Evolutionary conservation across 2,113 vertebrate genomes (phyloP), one percentile per base, ranked within the genome.

Genomic region (Panthera tigris): DNA sequence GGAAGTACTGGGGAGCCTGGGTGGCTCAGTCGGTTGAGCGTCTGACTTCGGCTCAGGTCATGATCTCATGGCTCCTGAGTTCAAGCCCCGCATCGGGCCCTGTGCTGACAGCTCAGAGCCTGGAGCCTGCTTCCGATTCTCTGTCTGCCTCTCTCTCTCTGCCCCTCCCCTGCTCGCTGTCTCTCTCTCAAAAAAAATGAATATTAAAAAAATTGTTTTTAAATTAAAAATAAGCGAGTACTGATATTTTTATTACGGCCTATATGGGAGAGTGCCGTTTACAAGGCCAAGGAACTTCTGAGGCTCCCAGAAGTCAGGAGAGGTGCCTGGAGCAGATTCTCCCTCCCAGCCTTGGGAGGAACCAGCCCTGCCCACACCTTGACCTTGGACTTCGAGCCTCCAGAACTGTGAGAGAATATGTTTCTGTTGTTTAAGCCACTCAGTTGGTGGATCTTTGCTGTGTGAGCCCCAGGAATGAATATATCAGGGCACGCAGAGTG

Each of bases 331-430:
- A 12, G 10, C 5, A 66, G 73, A 63, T 9, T n/a, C 14, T 50
- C 4, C 50, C 23, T 57, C 41, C 5, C 13, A 27, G 55, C 27
- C 55, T 82, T n/a, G 4, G 23, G 29, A 52, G 93, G 78, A 80
- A 7, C 25, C 1, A 6, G 6, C 21, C 45, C 33, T 45, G 3
- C 31, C 0, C 1, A 48, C 27, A 13, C 3, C 2, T 63, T 73
- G 36, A 4, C 25, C 57, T 45, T 14, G n/a, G 69, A 27, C 55
- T 18, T 65, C 8, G 5, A 21, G 7, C 23, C 45, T 78, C 74
- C 11, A 66, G 73, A 66, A 29, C 73, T 36, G 7, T 79, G 80
- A 86, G 33, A 41, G 31, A 65, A 71, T 15, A 14, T 19, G 7
- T 52, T 61, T 15, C 33, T 74, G 13, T 57, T 50, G 36, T 41